Evolutionary conservation across 1,140 invertebrate genomes (phyloP).

Genomic region (Aculops lycopersici): DNA sequence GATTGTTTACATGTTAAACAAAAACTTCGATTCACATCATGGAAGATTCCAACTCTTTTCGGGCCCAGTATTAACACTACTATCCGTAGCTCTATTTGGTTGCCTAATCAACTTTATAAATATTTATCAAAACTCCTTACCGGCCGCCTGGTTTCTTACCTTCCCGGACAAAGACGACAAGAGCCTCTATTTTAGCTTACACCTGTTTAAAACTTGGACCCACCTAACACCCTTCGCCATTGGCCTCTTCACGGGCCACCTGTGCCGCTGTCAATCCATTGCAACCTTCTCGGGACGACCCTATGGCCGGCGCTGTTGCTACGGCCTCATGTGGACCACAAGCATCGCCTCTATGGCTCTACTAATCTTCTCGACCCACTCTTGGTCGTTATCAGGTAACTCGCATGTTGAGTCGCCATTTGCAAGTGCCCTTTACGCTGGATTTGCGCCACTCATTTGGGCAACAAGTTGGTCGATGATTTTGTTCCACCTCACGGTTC

Average conservation of each 20-base stretch:
- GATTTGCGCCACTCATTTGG: not conserved
- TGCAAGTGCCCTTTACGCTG: slow-evolving; percentile 7
- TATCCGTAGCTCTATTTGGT: slow-evolving; percentile 6
- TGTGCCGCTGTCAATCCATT: not conserved
- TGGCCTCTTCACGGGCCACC: slow-evolving; percentile 5
- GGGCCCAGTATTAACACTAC: not conserved
- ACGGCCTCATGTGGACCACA: not conserved
- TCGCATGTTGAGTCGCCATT: not conserved
- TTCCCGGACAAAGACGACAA: slow-evolving; percentile 10
- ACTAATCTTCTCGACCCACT: not conserved
- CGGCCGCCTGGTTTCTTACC: slow-evolving; percentile 9
- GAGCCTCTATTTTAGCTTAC: not conserved
- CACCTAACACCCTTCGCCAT: slow-evolving; percentile 8
- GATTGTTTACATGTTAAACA: not conserved
- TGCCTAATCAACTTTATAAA: slow-evolving; percentile 7
- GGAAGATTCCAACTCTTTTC: not conserved
- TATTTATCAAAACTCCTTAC: slow-evolving; percentile 9
- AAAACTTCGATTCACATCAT: not conserved
- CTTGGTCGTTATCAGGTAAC: not conserved
- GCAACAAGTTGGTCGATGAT: slow-evolving; percentile 1
- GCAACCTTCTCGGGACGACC: not conserved
- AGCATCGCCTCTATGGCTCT: not conserved
- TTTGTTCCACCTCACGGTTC: not conserved
- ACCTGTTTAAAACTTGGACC: slow-evolving; percentile 9
- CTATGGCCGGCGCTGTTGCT: not conserved